phyloP scores from a whole-genome alignment of 2,113 vertebrate genomes.

The Sitta europaea region DNA sequence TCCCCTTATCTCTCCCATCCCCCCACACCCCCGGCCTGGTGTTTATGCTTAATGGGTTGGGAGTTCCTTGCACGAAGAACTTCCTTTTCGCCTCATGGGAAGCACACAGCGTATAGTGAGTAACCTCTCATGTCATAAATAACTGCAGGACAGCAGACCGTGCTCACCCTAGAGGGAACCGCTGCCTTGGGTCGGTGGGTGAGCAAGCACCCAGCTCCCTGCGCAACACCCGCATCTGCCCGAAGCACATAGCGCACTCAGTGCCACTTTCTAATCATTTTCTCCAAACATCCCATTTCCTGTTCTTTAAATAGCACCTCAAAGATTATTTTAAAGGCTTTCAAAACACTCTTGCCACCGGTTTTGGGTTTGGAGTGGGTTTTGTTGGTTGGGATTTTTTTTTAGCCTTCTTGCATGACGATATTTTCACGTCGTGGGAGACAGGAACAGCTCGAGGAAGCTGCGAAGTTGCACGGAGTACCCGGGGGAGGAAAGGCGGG shows the following conservation, averaged over 20 bases:
- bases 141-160: neutral
- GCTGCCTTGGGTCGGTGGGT: accelerated
- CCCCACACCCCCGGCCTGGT: neutral
- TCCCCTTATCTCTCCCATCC: neutral
- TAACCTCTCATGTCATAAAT: neutral
- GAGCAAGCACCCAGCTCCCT: neutral
- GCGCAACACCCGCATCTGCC: accelerated
- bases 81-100: neutral
- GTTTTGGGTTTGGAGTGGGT: neutral
- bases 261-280: neutral
- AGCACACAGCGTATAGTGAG: neutral
- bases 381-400: neutral
- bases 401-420: neutral
- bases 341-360: neutral
- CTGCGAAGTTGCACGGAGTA: neutral
- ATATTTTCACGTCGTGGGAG: conserved; percentile 37
- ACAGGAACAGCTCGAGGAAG: conserved; percentile 33
- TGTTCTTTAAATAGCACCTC: conserved; percentile 8
- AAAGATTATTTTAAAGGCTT: conserved; percentile 10
- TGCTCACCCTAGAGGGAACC: neutral
- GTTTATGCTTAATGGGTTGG: neutral
- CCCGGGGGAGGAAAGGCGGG: neutral
- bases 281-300: neutral
- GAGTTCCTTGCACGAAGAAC: neutral
- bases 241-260: accelerated